These are phyloP conservation scores for Dolichoris vasculosae DNA, from an alignment of 1,140 invertebrate genomes.

Conservation along the genomic window DNA sequence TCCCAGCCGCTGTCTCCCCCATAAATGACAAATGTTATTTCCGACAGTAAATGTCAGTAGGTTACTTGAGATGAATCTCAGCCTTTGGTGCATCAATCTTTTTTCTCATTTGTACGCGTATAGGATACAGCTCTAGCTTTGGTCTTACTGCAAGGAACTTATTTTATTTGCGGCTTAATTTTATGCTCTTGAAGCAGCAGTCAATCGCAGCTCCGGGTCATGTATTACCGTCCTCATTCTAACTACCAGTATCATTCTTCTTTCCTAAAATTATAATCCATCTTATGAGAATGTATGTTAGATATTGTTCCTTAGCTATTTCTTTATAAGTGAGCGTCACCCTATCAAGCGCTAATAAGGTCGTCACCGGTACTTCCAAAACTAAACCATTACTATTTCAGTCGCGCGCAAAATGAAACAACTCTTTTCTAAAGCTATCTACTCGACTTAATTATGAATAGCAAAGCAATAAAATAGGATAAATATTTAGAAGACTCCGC, in stretches of 20 bases:
- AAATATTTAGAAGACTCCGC: slow-evolving; percentile 18
- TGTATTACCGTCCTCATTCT: no score
- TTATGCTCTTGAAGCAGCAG: slow-evolving; percentile 21
- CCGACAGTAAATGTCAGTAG: slow-evolving; percentile 52
- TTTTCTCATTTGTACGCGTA: slow-evolving; percentile 14
- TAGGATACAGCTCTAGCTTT: neutral
- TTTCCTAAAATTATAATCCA: neutral
- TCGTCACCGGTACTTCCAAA: no score
- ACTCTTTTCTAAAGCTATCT: no score
- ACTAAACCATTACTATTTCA: no score
- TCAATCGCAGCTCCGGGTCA: neutral
- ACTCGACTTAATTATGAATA: neutral
- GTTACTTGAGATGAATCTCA: slow-evolving; percentile 46
- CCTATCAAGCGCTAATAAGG: neutral
- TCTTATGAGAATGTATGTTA: neutral
- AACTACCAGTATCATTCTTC: neutral
- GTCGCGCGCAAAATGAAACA: no score
- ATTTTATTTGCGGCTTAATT: slow-evolving; percentile 52
- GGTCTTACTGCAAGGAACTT: neutral
- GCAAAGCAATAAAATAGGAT: neutral
- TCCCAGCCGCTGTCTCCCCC: neutral
- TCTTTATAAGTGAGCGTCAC: neutral
- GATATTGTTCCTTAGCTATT: neutral
- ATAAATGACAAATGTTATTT: slow-evolving; percentile 53
- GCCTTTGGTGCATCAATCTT: slow-evolving; percentile 37